phyloP scores from a whole-genome alignment of 2,888 invertebrate genomes.

The Torymus texanus region DNA sequence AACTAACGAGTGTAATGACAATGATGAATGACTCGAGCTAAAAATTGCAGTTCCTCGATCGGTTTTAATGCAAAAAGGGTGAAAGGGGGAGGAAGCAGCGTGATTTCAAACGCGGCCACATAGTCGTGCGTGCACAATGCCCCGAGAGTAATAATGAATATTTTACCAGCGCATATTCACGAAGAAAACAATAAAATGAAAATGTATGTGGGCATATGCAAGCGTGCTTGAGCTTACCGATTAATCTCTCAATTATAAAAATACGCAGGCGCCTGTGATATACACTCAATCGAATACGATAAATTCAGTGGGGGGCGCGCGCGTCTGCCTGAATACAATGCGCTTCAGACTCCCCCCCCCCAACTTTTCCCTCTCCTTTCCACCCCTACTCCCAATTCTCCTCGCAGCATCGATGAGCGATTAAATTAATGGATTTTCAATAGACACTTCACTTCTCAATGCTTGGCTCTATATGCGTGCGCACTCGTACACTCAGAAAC shows the following conservation, averaged over 20 bases:
- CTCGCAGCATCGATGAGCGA: background rate
- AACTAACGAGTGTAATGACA: background rate
- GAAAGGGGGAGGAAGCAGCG: background rate
- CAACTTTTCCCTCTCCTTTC: too few species aligned
- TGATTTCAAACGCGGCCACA: too few species aligned
- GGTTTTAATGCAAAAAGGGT: background rate
- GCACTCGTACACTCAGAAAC: background rate
- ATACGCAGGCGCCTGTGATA: background rate
- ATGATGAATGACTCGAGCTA: slow-evolving; percentile 11
- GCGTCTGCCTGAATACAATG: background rate
- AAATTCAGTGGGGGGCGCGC: slow-evolving; percentile 22
- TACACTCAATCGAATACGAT: slow-evolving; percentile 23
- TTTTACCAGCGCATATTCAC: background rate
- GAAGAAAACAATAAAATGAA: slow-evolving; percentile 5
- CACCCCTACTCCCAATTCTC: too few species aligned
- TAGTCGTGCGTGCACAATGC: too few species aligned
- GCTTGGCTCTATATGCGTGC: background rate
- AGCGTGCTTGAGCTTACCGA: slow-evolving; percentile 2
- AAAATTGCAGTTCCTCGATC: slow-evolving; percentile 12
- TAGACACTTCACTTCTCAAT: slow-evolving; percentile 18
- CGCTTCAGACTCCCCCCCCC: background rate
- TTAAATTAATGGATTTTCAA: slow-evolving; percentile 52
- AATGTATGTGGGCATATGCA: background rate
- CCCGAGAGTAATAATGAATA: background rate
- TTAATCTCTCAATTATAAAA: slow-evolving; percentile 49